These are phyloP conservation scores for Petromus typicus DNA, from an alignment of 2,113 vertebrate genomes.

Conservation along the genomic window DNA sequence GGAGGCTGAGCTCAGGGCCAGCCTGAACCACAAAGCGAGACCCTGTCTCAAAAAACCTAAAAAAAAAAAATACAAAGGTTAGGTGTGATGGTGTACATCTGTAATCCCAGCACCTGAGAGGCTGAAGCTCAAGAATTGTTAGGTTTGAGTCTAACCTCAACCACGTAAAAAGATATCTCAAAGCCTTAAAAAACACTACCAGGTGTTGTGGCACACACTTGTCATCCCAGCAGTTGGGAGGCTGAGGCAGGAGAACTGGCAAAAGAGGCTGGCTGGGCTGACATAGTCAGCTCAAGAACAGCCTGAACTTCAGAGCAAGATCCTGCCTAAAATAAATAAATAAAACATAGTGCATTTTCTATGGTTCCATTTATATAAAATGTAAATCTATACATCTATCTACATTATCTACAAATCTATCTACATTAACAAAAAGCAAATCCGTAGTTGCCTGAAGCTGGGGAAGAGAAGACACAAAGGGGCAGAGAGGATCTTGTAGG, in stretches of 20 bases:
- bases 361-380: slow-evolving; percentile 37
- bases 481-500: background rate
- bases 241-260: too few species aligned
- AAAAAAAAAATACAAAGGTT: too few species aligned
- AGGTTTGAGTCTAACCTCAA: background rate
- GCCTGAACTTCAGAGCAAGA: too few species aligned
- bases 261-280: too few species aligned
- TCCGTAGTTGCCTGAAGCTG: background rate
- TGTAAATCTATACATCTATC: background rate
- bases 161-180: background rate
- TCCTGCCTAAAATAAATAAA: background rate
- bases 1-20: too few species aligned
- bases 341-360: background rate
- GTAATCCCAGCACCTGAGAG: background rate
- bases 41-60: too few species aligned
- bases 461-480: background rate
- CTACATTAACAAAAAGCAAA: background rate
- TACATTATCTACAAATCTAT: background rate
- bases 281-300: too few species aligned
- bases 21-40: too few species aligned
- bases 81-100: background rate
- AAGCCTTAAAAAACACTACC: background rate
- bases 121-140: background rate
- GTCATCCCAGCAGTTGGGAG: too few species aligned
- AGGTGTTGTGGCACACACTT: too few species aligned